Conservation (phyloP, 2,797 vertebrate species). For the Urocyon cinereoargenteus region DNA sequence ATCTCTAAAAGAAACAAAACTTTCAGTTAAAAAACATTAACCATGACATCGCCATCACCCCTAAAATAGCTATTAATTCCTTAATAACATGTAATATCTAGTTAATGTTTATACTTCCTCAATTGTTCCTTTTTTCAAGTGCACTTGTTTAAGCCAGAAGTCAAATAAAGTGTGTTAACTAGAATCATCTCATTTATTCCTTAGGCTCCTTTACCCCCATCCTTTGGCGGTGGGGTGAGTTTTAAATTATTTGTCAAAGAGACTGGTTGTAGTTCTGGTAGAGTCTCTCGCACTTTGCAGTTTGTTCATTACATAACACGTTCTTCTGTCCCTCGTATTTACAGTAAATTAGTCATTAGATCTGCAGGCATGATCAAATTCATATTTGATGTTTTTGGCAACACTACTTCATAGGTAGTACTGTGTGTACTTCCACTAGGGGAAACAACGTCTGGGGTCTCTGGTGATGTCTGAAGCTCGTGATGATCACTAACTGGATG, state of each 20-base stretch:
- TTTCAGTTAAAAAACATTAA: neutral
- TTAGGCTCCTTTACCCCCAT: neutral
- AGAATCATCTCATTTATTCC: neutral
- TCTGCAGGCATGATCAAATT: neutral
- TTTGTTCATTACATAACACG: constrained; percentile 19
- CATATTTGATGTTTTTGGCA: neutral
- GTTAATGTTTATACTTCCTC: neutral
- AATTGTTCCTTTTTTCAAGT: neutral
- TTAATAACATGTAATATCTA: neutral
- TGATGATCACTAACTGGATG: neutral
- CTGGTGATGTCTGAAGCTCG: neutral
- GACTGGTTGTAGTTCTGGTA: neutral
- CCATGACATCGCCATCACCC: neutral
- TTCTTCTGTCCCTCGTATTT: neutral
- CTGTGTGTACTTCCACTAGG: neutral
- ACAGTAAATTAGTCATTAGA: neutral
- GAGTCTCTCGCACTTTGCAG: neutral
- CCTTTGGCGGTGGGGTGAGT: too few species aligned
- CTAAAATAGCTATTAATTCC: neutral
- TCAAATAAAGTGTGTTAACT: neutral
- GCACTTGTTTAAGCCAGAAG: neutral
- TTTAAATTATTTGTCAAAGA: neutral
- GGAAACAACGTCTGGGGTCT: neutral
- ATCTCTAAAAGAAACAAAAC: constrained; percentile 5
- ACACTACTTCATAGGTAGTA: neutral